Conservation (phyloP, 2,888 invertebrate species). For the Camptogramma bilineatum region DNA sequence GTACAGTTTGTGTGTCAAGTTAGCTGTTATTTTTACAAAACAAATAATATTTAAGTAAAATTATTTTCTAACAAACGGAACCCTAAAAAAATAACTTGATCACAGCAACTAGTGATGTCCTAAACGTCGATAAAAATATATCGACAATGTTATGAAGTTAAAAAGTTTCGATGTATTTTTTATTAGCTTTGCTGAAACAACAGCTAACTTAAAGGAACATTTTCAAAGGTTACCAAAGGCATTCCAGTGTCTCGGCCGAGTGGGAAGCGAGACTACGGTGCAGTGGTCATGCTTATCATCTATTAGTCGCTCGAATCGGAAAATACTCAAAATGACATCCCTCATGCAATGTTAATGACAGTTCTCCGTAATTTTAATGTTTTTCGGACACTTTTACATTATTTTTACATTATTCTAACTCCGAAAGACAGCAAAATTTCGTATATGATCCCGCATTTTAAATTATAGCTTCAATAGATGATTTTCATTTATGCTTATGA, state of each 20-base stretch:
- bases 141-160: conserved; percentile 27
- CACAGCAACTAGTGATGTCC: conserved; percentile 16
- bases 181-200: conserved; percentile 37
- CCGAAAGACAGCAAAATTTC: conserved; percentile 35
- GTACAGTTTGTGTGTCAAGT: conserved; percentile 54
- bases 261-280: conserved; percentile 53
- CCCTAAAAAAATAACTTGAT: conserved; percentile 23
- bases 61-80: conserved; percentile 26
- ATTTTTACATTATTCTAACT: conserved; percentile 33
- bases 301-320: conserved; percentile 38
- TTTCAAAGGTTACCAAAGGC: conserved; percentile 51
- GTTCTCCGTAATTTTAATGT: conserved; percentile 31
- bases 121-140: conserved; percentile 18
- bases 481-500: conserved; percentile 36
- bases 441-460: conserved; percentile 12
- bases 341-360: conserved; percentile 54
- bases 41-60: conserved; percentile 39
- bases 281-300: conserved; percentile 45
- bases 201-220: conserved; percentile 53
- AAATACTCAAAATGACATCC: conserved; percentile 39
- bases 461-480: conserved; percentile 30
- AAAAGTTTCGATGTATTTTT: conserved; percentile 37
- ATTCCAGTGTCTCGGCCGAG: conserved; percentile 57
- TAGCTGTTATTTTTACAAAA: conserved; percentile 51
- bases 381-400: conserved; percentile 29